phyloP scores from a whole-genome alignment of 2,113 vertebrate genomes.

The Gymnarchus niloticus region DNA sequence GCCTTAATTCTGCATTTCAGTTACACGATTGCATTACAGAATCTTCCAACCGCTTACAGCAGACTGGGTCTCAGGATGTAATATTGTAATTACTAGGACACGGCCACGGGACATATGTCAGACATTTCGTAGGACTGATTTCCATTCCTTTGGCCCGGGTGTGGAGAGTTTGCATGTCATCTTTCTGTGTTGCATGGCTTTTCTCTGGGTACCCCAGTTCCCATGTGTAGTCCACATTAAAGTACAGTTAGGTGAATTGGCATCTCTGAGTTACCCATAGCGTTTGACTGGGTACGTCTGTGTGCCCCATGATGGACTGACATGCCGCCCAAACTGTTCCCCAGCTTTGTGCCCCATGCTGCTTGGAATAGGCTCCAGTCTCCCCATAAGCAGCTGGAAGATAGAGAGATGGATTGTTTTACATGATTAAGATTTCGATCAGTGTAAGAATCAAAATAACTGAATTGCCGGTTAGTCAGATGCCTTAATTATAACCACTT shows the following conservation, averaged over 20 bases:
- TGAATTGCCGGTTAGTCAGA: neutral
- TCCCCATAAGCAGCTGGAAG: neutral
- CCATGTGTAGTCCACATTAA: neutral
- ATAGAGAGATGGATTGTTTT: neutral
- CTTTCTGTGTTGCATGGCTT: neutral
- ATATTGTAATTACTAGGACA: neutral
- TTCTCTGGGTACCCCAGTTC: neutral
- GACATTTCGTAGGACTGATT: neutral
- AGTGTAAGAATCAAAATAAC: neutral
- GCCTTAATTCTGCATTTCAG: neutral
- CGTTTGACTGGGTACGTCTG: neutral
- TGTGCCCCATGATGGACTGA: too few relatives aligned
- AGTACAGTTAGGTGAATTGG: neutral
- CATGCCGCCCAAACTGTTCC: neutral
- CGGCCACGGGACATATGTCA: neutral
- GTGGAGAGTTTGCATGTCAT: neutral
- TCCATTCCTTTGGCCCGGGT: neutral
- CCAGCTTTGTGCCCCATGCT: neutral
- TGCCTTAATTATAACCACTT: neutral
- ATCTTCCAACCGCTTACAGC: neutral
- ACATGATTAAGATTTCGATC: neutral
- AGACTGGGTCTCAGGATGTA: neutral
- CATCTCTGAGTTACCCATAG: neutral
- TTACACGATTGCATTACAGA: neutral
- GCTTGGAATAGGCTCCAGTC: neutral